Percentiles rank a stretch among this genome's conserved stretches.
These are phyloP conservation scores for Rhyacichthys aspro DNA, from an alignment of 2,797 vertebrate species.

Conservation along the genomic window DNA sequence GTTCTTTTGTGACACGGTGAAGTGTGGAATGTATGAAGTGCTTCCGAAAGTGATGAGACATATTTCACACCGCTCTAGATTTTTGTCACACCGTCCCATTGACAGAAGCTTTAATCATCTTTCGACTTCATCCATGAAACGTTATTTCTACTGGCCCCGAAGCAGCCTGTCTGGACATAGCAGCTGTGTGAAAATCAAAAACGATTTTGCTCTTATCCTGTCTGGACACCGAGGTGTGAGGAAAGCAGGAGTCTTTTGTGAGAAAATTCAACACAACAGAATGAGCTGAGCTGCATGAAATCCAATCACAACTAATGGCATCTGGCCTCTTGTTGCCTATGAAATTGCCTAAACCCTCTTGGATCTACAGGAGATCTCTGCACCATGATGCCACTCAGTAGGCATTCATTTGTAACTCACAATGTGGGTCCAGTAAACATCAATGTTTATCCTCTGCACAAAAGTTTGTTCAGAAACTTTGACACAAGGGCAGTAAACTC, in stretches of 20 bases:
- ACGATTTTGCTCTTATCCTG: constrained; percentile 62
- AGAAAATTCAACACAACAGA: constrained; percentile 63
- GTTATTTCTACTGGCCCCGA: constrained; percentile 49
- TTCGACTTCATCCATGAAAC: constrained; percentile 65
- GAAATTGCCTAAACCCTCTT: constrained; percentile 38
- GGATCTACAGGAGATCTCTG: constrained; percentile 45
- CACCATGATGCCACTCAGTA: constrained; percentile 10
- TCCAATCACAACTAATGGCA: constrained; percentile 66
- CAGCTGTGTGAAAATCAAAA: constrained; percentile 62
- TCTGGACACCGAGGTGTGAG: constrained; percentile 54
- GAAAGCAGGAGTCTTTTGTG: constrained; percentile 34
- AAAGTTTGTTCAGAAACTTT: constrained; percentile 30
- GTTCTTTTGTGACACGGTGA: constrained; percentile 9
- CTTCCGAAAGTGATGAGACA: constrained; percentile 35
- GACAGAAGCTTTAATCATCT: constrained; percentile 66
- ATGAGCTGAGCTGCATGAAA: constrained; percentile 64
- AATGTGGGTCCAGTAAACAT: constrained; percentile 24
- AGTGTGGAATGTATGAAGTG: constrained; percentile 26
- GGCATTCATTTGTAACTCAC: constrained; percentile 30
- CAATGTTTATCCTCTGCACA: constrained; percentile 20
- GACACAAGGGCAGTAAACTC: constrained; percentile 7
- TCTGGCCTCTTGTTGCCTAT: constrained; percentile 50
- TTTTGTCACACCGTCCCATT: constrained; percentile 40
- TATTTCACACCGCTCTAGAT: constrained; percentile 50
- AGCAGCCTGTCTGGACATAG: constrained; percentile 44